A percentile compares a stretch with the other conserved stretches of the same genome.
These are phyloP conservation scores for Drosophila formosana DNA, from an alignment of 2,888 invertebrate genomes.

Conservation along the genomic window DNA sequence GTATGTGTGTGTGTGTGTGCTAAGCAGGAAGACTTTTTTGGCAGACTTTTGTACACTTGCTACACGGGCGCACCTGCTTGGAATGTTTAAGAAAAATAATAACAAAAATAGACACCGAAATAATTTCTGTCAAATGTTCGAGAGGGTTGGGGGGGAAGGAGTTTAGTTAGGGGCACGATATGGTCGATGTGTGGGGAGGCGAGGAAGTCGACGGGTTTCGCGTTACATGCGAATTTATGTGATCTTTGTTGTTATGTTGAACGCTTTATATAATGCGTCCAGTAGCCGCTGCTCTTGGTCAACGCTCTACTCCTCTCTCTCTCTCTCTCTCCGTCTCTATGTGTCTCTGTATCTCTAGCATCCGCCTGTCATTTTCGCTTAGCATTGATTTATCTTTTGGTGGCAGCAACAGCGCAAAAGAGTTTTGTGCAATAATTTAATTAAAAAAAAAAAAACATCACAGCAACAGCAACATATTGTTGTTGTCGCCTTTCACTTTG, in stretches of 20 bases:
- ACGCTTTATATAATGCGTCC: conserved; percentile 64
- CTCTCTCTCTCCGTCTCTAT: not conserved
- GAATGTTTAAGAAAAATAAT: conserved; percentile 13
- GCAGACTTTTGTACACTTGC: conserved; percentile 52
- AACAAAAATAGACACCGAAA: conserved; percentile 26
- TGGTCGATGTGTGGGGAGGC: conserved; percentile 13
- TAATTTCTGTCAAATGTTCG: conserved; percentile 62
- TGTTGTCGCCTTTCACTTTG: conserved; percentile 64
- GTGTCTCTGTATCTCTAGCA: not conserved
- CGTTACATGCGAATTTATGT: conserved; percentile 58
- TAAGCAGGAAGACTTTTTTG: conserved; percentile 74
- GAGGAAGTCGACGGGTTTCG: conserved; percentile 44
- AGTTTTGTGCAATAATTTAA: conserved; percentile 68
- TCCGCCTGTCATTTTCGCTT: conserved; percentile 24
- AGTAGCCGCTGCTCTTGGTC: conserved; percentile 20
- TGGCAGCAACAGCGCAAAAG: conserved; percentile 26
- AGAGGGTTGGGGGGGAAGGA: no score
- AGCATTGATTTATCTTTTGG: conserved; percentile 72
- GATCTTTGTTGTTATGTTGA: conserved; percentile 55
- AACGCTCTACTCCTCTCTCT: conserved; percentile 18
- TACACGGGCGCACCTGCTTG: conserved; percentile 57
- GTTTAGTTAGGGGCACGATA: conserved; percentile 11
- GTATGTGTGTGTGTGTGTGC: conserved; percentile 28
- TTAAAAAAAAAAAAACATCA: conserved; percentile 44
- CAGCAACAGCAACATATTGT: conserved; percentile 5